Base-by-base conservation (phyloP, 1,140 invertebrate species). In the Bilobella aurantiaca region DNA sequence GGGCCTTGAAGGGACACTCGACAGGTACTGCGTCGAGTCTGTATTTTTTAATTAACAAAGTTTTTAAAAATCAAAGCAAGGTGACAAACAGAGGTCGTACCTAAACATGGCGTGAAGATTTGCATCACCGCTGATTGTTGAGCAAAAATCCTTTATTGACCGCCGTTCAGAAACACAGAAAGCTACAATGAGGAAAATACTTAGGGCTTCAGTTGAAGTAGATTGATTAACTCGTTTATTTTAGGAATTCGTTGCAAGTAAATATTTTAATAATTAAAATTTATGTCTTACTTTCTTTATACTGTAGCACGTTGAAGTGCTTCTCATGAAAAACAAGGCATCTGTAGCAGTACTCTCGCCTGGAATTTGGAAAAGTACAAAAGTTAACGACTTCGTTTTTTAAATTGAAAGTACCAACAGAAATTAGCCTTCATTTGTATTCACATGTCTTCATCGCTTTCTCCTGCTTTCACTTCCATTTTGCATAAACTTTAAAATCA, bases 51-150 rank as follows among this genome's bases (percentile, higher is more conserved):
- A 53, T 18, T n/a, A 12, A 42, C 37, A 42, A 42, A 8, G 8
- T 42, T n/a, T 42, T n/a, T 42, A 42, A 42, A 42, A 8, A 12
- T 42, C n/a, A 8, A n/a, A 42, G 37, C 8, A 42, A 42, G n/a
- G 37, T 42, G 37, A 12, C 37, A n/a, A n/a, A n/a, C n/a, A n/a
- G n/a, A n/a, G n/a, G 8, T 42, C 25, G 14, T 53, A 53, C 49
- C 49, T 53, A 78, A 94, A 93, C 85, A 93, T 88, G 57, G 89
- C 91, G 77, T 87, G 91, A 0, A 93, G 82, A 60, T 90, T 79
- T 3, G 90, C 89, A 79, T 93, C 90, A 16, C 90, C 90, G 2
- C 88, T 90, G 76, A 93, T 92, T 69, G 86, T 84, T 37, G 87
- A 86, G 78, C 90, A 93, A 63, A 93, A 79, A 63, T 85, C 86